These are phyloP conservation scores for Sebastes matsubarae DNA, from an alignment of 2,797 vertebrate genomes.

Conservation along the genomic window DNA sequence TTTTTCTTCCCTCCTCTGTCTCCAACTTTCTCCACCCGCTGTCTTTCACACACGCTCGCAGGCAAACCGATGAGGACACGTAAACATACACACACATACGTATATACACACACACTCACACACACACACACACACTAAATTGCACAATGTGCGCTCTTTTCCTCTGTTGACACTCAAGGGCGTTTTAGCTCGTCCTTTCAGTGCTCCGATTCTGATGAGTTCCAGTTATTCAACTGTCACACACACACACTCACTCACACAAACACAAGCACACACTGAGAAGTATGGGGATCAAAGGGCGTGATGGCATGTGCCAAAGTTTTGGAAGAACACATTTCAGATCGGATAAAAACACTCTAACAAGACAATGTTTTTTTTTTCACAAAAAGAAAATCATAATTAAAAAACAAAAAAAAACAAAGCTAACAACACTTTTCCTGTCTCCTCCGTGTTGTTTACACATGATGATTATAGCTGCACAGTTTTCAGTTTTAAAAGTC, in stretches of 20 bases:
- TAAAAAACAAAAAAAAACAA: slow-evolving; percentile 69
- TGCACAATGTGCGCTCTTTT: slow-evolving; percentile 50
- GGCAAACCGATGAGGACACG: slow-evolving; percentile 40
- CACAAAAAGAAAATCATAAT: slow-evolving; percentile 74
- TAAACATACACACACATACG: slow-evolving; percentile 28
- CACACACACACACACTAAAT: slow-evolving; percentile 9
- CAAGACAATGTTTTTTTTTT: slow-evolving; percentile 73
- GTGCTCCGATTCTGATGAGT: slow-evolving; percentile 68
- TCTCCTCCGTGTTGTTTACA: slow-evolving; percentile 79
- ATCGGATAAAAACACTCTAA: slow-evolving; percentile 82
- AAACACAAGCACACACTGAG: not conserved
- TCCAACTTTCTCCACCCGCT: slow-evolving; percentile 22
- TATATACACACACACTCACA: slow-evolving; percentile 9
- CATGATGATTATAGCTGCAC: slow-evolving; percentile 89
- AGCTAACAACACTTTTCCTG: slow-evolving; percentile 80
- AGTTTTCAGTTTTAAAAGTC: slow-evolving; percentile 85
- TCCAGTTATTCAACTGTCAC: slow-evolving; percentile 50
- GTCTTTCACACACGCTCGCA: slow-evolving; percentile 34
- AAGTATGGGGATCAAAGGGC: slow-evolving; percentile 56
- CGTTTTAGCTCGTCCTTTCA: slow-evolving; percentile 36
- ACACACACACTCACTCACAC: not conserved
- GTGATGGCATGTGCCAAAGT: slow-evolving; percentile 69
- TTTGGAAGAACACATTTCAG: slow-evolving; percentile 89
- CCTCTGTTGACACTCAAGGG: slow-evolving; percentile 44
- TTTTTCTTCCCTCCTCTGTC: slow-evolving; percentile 26